Conservation (phyloP, 2,797 vertebrate species). For the Myotis vivesi region DNA sequence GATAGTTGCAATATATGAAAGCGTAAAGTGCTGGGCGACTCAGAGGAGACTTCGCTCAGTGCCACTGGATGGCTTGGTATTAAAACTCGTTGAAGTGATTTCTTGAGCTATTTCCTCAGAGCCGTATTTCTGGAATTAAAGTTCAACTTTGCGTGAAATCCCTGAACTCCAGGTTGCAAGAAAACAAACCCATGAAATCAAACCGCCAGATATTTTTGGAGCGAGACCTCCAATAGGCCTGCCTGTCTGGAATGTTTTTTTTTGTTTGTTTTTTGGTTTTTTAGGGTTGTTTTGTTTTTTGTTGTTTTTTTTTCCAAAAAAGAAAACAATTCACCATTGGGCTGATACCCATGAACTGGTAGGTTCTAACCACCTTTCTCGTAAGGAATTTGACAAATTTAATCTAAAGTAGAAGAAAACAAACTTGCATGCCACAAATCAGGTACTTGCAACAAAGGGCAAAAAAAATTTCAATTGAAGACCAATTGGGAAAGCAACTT, state of each 20-base stretch:
- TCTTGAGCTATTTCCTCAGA: conserved; percentile 54
- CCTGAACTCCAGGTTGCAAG: not conserved
- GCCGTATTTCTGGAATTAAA: conserved; percentile 42
- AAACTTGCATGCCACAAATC: not conserved
- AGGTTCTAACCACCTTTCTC: not conserved
- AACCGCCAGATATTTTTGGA: not conserved
- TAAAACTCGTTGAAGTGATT: conserved; percentile 29
- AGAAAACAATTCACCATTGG: not conserved
- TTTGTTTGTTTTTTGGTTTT: no score
- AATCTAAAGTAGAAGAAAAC: not conserved
- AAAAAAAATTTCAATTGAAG: conserved; percentile 38
- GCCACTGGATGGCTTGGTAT: conserved; percentile 11
- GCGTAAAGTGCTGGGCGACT: not conserved
- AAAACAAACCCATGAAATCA: not conserved
- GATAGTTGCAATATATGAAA: not conserved
- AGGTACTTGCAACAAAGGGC: not conserved
- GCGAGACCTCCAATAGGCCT: not conserved
- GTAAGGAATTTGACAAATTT: conserved; percentile 27
- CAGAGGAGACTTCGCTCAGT: not conserved
- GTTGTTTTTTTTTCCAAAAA: not conserved
- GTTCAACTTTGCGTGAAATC: not conserved
- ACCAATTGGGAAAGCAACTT: conserved; percentile 63
- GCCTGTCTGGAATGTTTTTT: not conserved
- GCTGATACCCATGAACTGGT: not conserved
- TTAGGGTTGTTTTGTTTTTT: not conserved